Percentiles rank a stretch among this genome's conserved stretches.
Conservation (phyloP, 2,888 invertebrate species). For the Hyppa rectilinea region DNA sequence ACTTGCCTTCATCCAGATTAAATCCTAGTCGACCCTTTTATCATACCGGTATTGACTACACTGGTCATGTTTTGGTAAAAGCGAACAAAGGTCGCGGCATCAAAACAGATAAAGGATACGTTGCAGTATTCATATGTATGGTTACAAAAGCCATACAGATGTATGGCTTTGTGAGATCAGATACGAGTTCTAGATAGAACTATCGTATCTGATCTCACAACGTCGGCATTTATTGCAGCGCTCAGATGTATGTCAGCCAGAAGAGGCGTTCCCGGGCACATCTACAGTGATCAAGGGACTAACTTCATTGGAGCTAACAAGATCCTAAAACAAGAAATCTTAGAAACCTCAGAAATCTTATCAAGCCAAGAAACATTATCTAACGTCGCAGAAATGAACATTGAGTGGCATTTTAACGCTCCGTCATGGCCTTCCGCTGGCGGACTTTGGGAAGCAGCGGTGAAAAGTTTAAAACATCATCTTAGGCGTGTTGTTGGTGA, state of each 20-base stretch:
- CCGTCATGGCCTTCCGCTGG: too few relatives aligned
- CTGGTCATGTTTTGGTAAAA: constrained; percentile 22
- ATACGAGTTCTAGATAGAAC: too few relatives aligned
- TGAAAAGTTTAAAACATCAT: too few relatives aligned
- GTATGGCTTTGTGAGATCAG: too few relatives aligned
- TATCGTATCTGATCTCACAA: too few relatives aligned
- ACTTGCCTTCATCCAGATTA: constrained; percentile 17
- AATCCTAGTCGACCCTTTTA: constrained; percentile 31
- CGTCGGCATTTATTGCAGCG: too few relatives aligned
- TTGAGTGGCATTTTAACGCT: too few relatives aligned
- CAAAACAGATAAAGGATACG: constrained; percentile 26
- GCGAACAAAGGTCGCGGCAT: constrained; percentile 29
- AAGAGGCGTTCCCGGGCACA: constrained; percentile 27
- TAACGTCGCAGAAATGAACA: constrained; percentile 18
- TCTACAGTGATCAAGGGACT: constrained; percentile 24
- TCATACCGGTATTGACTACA: constrained; percentile 34
- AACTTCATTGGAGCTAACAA: constrained; percentile 34
- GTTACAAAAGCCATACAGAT: too few relatives aligned
- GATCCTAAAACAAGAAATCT: constrained; percentile 20
- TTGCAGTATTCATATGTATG: too few relatives aligned
- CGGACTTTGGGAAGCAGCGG: too few relatives aligned
- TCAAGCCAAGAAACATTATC: constrained; percentile 1
- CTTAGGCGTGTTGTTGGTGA: neutral
- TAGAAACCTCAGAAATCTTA: constrained; percentile 16
- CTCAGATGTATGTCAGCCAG: constrained; percentile 16